phyloP scores from a whole-genome alignment of 2,888 invertebrate species.

The Gastrophysa polygoni region DNA sequence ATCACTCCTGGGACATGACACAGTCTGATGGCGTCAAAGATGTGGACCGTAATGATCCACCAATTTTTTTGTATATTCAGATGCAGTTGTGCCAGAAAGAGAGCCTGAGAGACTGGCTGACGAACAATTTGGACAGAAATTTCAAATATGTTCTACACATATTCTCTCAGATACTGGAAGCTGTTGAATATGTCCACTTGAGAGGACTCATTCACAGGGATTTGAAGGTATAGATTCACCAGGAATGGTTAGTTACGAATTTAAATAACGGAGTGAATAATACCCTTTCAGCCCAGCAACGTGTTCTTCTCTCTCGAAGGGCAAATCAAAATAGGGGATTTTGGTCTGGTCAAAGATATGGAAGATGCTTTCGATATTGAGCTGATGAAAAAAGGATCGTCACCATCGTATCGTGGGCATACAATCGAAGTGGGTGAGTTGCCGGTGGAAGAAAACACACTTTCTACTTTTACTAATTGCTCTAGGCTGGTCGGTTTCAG shows the following conservation, averaged over 20 bases:
- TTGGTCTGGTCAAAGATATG: conserved; percentile 95
- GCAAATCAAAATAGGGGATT: conserved; percentile 94
- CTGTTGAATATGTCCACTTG: conserved; percentile 94
- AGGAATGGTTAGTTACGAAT: conserved; percentile 4
- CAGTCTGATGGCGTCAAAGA: conserved; percentile 34
- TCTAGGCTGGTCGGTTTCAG: conserved; percentile 58
- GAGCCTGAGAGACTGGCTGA: conserved; percentile 91
- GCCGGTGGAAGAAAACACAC: background rate
- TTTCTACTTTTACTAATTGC: too few relatives aligned
- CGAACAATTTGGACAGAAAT: conserved; percentile 62
- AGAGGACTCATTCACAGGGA: conserved; percentile 95
- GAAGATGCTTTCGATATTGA: conserved; percentile 61
- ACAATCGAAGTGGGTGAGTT: conserved; percentile 69
- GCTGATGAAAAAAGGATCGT: conserved; percentile 57
- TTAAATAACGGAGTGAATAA: too few relatives aligned
- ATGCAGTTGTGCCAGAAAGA: conserved; percentile 94
- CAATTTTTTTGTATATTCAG: conserved; percentile 90
- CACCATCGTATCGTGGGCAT: conserved; percentile 54
- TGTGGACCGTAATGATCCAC: conserved; percentile 32
- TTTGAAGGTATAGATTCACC: conserved; percentile 71
- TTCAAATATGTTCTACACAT: conserved; percentile 66
- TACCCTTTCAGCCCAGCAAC: conserved; percentile 74
- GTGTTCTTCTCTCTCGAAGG: conserved; percentile 93
- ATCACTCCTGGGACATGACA: conserved; percentile 53
- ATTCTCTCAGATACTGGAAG: conserved; percentile 90